Conservation (phyloP, 2,113 vertebrate genomes). For the Uria aalge region DNA sequence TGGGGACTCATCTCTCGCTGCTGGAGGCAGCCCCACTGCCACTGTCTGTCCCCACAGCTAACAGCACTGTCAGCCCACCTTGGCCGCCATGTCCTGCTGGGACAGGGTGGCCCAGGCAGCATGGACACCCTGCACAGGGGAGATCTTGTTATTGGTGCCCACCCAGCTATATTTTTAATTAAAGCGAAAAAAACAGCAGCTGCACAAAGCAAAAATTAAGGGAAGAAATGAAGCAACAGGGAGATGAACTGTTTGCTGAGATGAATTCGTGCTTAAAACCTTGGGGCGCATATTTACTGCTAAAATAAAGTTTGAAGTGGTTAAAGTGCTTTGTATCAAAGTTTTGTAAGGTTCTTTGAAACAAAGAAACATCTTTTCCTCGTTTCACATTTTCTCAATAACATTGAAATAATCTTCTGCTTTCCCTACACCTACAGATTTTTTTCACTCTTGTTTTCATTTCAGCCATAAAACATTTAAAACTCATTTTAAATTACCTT, state of each 20-base stretch:
- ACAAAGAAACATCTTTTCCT: neutral
- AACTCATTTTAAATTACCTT: neutral
- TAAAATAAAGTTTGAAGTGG: neutral
- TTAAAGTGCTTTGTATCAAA: neutral
- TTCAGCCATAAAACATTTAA: neutral
- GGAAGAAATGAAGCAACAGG: neutral
- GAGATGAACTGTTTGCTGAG: neutral
- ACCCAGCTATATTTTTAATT: neutral
- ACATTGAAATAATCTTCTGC: neutral
- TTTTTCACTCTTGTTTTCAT: neutral
- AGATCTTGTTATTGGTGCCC: too few species aligned
- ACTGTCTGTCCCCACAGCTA: accelerated
- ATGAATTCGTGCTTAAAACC: neutral
- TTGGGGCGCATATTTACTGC: neutral
- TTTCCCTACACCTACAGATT: neutral
- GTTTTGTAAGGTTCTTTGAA: neutral
- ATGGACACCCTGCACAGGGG: accelerated
- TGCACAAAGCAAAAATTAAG: neutral
- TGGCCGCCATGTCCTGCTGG: accelerated
- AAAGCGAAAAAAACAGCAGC: neutral
- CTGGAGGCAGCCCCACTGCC: neutral
- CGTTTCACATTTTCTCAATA: neutral
- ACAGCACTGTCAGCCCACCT: accelerated
- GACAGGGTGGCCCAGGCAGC: neutral
- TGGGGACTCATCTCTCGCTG: accelerated